Evolutionary conservation across 2,113 vertebrate species (phyloP).

Genomic region (Marmota flaviventris): DNA sequence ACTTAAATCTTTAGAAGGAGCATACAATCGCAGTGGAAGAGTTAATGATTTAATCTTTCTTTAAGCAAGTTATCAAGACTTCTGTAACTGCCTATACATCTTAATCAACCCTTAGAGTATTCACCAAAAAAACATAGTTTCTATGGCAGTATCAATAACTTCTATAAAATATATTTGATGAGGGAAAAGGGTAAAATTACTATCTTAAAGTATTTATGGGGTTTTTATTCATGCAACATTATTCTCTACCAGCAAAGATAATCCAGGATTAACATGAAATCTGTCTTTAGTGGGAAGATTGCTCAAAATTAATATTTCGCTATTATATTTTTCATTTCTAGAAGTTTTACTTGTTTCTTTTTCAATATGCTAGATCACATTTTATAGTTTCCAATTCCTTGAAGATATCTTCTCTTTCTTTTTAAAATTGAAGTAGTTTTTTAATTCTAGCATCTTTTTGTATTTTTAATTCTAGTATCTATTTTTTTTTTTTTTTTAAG

Average conservation of each 20-base stretch:
- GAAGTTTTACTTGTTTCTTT: constrained; percentile 19
- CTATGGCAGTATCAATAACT: neutral
- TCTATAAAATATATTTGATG: neutral
- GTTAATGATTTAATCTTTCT: constrained; percentile 3
- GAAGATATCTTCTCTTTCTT: neutral
- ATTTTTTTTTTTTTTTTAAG: neutral
- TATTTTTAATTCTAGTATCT: neutral
- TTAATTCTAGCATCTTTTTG: neutral
- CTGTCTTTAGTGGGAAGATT: neutral
- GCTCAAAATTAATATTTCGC: neutral
- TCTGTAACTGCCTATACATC: neutral
- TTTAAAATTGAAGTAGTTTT: neutral
- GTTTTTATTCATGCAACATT: constrained; percentile 31
- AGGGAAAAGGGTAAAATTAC: neutral
- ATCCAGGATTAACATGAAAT: constrained; percentile 8
- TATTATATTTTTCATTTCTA: neutral
- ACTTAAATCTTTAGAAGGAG: neutral
- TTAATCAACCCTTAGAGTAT: constrained; percentile 32
- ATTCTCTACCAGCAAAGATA: neutral
- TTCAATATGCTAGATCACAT: neutral
- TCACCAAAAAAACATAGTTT: constrained; percentile 15
- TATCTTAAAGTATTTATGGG: neutral
- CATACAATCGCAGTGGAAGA: neutral
- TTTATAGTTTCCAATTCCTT: neutral
- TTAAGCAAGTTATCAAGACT: constrained; percentile 28